phyloP scores from a whole-genome alignment of 2,113 vertebrate genomes.

The Ovis canadensis region DNA sequence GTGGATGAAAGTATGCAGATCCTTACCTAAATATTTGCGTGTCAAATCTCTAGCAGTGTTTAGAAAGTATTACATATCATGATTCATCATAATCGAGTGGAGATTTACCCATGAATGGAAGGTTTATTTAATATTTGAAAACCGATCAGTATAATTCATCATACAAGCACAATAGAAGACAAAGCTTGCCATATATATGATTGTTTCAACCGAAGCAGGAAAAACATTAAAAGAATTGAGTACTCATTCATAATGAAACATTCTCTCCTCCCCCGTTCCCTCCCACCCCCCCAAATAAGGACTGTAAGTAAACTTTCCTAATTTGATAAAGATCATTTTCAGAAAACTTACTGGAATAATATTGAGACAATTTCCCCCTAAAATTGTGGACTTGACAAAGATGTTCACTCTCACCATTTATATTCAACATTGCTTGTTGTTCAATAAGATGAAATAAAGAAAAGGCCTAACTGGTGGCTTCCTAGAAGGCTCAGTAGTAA shows the following conservation, averaged over 20 bases:
- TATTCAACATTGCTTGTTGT: neutral
- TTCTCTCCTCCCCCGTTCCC: neutral
- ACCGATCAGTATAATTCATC: neutral
- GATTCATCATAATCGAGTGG: neutral
- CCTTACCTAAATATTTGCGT: neutral
- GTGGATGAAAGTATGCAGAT: neutral
- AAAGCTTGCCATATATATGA: neutral
- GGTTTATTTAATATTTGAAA: neutral
- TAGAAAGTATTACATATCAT: neutral
- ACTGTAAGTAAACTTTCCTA: neutral
- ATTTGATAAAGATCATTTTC: neutral
- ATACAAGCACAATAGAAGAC: neutral
- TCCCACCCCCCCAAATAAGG: neutral
- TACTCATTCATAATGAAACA: neutral
- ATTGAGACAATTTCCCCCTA: neutral
- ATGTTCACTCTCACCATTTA: neutral
- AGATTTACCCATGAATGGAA: neutral
- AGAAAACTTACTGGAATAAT: neutral
- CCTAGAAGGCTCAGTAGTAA: neutral
- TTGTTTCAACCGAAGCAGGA: neutral
- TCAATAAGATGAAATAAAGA: neutral
- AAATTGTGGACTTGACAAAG: neutral
- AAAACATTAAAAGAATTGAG: neutral
- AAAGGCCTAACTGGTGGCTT: neutral
- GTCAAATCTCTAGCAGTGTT: neutral